These are phyloP conservation scores for Chrysina gloriosa DNA, from an alignment of 2,888 invertebrate genomes.

Conservation along the genomic window DNA sequence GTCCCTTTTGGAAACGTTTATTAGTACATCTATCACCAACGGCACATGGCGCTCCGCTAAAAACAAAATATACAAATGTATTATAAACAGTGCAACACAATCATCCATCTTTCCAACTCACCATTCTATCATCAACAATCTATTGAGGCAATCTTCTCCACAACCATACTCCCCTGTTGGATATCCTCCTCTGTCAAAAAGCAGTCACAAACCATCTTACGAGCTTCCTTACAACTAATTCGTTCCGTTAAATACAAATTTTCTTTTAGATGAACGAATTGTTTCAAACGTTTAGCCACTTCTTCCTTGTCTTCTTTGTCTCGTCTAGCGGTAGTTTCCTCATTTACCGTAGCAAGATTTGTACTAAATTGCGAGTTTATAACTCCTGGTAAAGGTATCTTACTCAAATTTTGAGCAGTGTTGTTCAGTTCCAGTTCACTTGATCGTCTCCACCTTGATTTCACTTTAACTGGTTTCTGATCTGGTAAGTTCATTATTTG, in stretches of 20 bases:
- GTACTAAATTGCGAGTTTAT: constrained; percentile 20
- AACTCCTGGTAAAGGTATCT: background rate
- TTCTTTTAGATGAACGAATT: constrained; percentile 84
- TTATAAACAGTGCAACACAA: background rate
- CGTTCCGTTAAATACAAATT: constrained; percentile 88
- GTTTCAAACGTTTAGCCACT: constrained; percentile 74
- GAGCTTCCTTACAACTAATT: constrained; percentile 89
- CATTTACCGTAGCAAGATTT: background rate
- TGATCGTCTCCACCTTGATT: constrained; percentile 81
- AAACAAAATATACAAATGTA: constrained; percentile 55
- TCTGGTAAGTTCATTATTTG: background rate
- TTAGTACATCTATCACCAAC: constrained; percentile 93
- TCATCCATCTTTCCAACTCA: constrained; percentile 62
- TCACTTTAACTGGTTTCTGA: constrained; percentile 81
- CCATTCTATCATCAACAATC: constrained; percentile 99
- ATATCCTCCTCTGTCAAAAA: constrained; percentile 90
- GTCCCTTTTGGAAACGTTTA: constrained; percentile 89
- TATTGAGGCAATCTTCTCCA: constrained; percentile 95
- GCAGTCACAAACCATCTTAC: constrained; percentile 96
- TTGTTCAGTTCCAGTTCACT: constrained; percentile 75
- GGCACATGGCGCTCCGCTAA: constrained; percentile 89
- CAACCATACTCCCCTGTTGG: constrained; percentile 85
- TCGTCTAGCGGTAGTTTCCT: background rate
- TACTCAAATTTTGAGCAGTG: constrained; percentile 56
- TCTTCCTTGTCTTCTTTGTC: constrained; percentile 57